Conservation (phyloP, 1,140 invertebrate genomes). For the Drosophila quadrilineata region DNA sequence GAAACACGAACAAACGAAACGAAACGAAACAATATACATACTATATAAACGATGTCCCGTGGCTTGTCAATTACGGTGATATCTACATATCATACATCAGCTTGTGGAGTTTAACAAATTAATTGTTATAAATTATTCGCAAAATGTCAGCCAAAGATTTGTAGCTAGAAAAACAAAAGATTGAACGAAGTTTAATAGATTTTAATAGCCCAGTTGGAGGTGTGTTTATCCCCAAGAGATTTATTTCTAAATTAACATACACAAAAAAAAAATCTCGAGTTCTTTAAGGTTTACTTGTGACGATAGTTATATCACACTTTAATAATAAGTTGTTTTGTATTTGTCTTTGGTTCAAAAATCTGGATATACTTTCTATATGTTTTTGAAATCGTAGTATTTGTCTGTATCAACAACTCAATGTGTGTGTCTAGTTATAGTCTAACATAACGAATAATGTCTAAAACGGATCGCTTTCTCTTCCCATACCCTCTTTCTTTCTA, state of each 20-base stretch:
- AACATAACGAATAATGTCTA: slow-evolving; percentile 3
- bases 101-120: slow-evolving; percentile 11
- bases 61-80: slow-evolving; percentile 26
- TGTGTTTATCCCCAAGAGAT: too few relatives aligned
- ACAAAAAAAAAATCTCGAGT: too few relatives aligned
- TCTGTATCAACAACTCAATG: too few relatives aligned
- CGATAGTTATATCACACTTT: neutral
- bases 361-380: slow-evolving; percentile 21
- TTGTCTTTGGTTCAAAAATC: slow-evolving; percentile 4
- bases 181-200: too few relatives aligned
- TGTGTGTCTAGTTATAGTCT: neutral
- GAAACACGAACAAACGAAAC: slow-evolving; percentile 30
- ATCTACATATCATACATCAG: too few relatives aligned
- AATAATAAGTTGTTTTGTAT: neutral
- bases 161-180: too few relatives aligned
- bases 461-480: slow-evolving; percentile 52
- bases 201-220: too few relatives aligned
- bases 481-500: slow-evolving; percentile 39
- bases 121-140: slow-evolving; percentile 10
- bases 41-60: neutral
- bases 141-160: neutral
- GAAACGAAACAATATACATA: slow-evolving; percentile 10
- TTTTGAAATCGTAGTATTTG: neutral
- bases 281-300: too few relatives aligned
- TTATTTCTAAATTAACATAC: too few relatives aligned